phyloP scores from a whole-genome alignment of 1,140 invertebrate genomes.

The Rhyacophila brunnea region DNA sequence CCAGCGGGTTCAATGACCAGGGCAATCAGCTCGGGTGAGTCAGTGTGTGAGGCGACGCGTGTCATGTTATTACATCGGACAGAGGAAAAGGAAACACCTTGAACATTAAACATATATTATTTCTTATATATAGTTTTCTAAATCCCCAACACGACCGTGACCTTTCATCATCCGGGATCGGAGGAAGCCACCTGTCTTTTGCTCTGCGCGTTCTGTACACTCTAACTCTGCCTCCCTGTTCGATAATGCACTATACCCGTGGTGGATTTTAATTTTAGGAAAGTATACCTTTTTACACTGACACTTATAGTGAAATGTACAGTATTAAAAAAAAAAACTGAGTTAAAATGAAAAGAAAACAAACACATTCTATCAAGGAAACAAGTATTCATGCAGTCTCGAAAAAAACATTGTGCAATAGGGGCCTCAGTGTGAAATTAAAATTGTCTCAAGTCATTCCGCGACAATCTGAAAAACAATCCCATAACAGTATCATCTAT shows the following conservation, averaged over 20 bases:
- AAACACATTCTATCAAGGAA: conserved; percentile 33
- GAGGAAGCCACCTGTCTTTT: too few relatives aligned
- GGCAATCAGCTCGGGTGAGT: conserved; percentile 32
- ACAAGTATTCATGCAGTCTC: conserved; percentile 35
- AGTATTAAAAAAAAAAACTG: conserved; percentile 16
- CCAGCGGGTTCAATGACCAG: conserved; percentile 20
- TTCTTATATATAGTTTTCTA: neutral
- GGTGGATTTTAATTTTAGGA: conserved; percentile 27
- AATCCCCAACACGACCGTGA: neutral
- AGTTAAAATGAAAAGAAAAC: conserved; percentile 29
- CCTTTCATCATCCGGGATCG: conserved; percentile 4
- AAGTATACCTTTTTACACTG: conserved; percentile 18
- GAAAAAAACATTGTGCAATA: conserved; percentile 33
- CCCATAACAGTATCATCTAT: conserved; percentile 33
- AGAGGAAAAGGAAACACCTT: conserved; percentile 2
- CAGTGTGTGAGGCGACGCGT: conserved; percentile 1
- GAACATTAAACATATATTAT: conserved; percentile 6
- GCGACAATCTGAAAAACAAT: conserved; percentile 34
- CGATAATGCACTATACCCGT: conserved; percentile 9
- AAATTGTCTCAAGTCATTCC: conserved; percentile 33
- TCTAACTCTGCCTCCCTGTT: conserved; percentile 28
- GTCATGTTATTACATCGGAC: neutral
- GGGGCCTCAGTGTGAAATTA: conserved; percentile 32
- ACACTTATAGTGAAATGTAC: conserved; percentile 20
- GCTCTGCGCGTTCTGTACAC: conserved; percentile 8